Percentiles rank a stretch among this genome's conserved stretches.
phyloP scores from a whole-genome alignment of 2,888 invertebrate genomes.

The Deroplatys truncata region DNA sequence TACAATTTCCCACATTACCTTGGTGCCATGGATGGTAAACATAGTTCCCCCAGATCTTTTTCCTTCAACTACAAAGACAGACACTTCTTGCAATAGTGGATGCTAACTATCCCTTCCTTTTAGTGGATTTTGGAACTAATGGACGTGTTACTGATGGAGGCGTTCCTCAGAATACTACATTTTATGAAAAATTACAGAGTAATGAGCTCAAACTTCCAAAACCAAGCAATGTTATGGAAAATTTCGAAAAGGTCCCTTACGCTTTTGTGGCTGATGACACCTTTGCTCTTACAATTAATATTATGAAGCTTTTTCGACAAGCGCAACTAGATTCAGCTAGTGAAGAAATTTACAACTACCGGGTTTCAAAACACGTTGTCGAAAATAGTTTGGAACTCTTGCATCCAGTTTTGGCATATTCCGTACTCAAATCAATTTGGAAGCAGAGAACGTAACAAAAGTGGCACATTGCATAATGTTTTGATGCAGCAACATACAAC shows the following conservation, averaged over 20 bases:
- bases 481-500: constrained; percentile 16
- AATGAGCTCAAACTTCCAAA: constrained; percentile 35
- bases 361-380: constrained; percentile 28
- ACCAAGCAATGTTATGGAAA: constrained; percentile 23
- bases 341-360: too few relatives aligned
- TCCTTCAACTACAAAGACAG: constrained; percentile 36
- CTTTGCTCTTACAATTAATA: constrained; percentile 31
- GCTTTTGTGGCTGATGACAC: constrained; percentile 36
- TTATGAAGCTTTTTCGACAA: constrained; percentile 27
- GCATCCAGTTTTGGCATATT: constrained; percentile 31
- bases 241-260: constrained; percentile 19
- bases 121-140: constrained; percentile 33
- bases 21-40: constrained; percentile 34
- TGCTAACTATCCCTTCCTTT: constrained; percentile 34
- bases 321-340: constrained; percentile 25
- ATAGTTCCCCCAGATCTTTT: constrained; percentile 35
- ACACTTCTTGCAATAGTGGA: constrained; percentile 33
- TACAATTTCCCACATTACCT: constrained; percentile 28
- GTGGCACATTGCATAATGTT: constrained; percentile 31
- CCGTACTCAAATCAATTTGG: constrained; percentile 29
- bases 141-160: constrained; percentile 34
- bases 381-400: constrained; percentile 31
- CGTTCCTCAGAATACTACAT: constrained; percentile 29
- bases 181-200: constrained; percentile 20
- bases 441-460: constrained; percentile 2